phyloP scores from a whole-genome alignment of 2,888 invertebrate genomes.

The Choreutis nemorana region DNA sequence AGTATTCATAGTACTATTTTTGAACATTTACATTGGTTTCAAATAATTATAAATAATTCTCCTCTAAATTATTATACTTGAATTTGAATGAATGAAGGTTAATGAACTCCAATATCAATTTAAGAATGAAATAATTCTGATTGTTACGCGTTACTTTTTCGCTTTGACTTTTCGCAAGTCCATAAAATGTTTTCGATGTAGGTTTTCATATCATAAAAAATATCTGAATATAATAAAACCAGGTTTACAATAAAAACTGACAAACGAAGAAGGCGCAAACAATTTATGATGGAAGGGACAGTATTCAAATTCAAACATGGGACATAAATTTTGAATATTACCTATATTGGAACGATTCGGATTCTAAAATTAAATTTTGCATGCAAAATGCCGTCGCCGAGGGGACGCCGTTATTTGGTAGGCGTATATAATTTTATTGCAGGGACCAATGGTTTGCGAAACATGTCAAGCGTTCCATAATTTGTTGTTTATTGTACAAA shows the following conservation, averaged over 20 bases:
- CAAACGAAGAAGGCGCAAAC: conserved; percentile 18
- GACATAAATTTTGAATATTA: conserved; percentile 18
- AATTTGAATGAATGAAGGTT: too few relatives aligned
- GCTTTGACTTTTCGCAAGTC: too few relatives aligned
- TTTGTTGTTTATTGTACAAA: conserved; percentile 25
- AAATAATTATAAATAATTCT: too few relatives aligned
- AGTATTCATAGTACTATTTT: too few relatives aligned
- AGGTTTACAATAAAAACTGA: conserved; percentile 11
- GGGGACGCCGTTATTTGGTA: conserved; percentile 53
- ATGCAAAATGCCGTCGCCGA: conserved; percentile 47
- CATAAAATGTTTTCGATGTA: too few relatives aligned
- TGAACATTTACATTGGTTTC: too few relatives aligned
- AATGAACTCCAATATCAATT: too few relatives aligned
- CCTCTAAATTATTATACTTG: too few relatives aligned
- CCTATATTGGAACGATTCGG: conserved; percentile 60
- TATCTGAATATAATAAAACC: background rate
- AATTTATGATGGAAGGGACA: conserved; percentile 42
- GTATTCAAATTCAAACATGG: conserved; percentile 49
- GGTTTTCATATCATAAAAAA: too few relatives aligned
- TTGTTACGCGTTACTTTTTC: too few relatives aligned
- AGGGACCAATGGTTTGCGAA: conserved; percentile 59
- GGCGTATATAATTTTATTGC: conserved; percentile 67
- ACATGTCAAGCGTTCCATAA: conserved; percentile 41
- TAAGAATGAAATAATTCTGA: too few relatives aligned
- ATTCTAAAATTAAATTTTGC: conserved; percentile 65